These are phyloP conservation scores for Synergus japonicus DNA, from an alignment of 2,888 invertebrate species.

Conservation along the genomic window DNA sequence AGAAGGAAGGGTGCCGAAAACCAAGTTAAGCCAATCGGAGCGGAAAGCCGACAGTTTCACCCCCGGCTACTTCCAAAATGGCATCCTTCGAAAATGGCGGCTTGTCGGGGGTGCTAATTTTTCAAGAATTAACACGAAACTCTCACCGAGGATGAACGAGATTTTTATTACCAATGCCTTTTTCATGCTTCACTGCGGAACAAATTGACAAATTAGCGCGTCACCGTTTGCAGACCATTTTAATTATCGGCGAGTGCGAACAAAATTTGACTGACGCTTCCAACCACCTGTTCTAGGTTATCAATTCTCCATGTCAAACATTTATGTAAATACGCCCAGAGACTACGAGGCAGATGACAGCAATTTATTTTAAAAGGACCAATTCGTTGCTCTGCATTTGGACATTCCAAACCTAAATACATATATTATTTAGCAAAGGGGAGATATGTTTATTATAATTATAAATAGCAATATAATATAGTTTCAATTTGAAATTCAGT, in stretches of 20 bases:
- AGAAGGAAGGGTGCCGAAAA: conserved; percentile 64
- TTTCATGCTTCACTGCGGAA: too few species aligned
- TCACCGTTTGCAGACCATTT: background rate
- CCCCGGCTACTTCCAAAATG: conserved; percentile 68
- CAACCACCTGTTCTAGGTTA: background rate
- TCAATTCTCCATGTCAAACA: background rate
- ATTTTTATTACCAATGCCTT: background rate
- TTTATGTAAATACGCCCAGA: background rate
- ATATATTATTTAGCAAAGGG: too few species aligned
- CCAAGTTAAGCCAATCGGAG: conserved; percentile 72
- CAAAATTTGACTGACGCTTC: background rate
- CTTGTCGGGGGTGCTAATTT: conserved; percentile 63
- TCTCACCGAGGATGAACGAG: too few species aligned
- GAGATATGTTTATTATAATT: too few species aligned
- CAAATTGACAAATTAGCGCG: background rate
- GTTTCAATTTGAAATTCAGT: too few species aligned
- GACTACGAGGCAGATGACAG: background rate
- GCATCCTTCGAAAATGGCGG: conserved; percentile 67
- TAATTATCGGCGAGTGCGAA: background rate
- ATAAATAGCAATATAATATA: too few species aligned
- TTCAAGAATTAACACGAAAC: conserved; percentile 51
- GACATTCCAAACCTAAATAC: too few species aligned
- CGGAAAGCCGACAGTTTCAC: conserved; percentile 71
- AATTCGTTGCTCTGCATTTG: too few species aligned
- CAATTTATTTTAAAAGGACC: background rate